These are phyloP conservation scores for Leptinotarsa texana DNA, from an alignment of 1,140 invertebrate species.

Conservation along the genomic window DNA sequence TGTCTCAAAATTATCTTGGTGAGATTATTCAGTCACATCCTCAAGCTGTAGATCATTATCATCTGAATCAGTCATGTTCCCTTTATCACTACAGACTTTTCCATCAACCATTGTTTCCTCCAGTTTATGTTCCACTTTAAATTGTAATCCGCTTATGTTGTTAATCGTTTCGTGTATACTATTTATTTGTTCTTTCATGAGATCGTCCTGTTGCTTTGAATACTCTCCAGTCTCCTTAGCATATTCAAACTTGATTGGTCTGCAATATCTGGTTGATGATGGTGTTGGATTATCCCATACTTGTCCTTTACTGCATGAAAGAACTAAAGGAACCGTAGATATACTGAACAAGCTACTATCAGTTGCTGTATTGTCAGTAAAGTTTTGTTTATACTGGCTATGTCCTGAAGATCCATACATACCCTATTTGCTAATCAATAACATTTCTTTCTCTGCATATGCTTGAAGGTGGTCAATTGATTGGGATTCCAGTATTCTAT, in stretches of 20 bases:
- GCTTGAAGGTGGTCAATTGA: background rate
- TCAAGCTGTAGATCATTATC: too few relatives aligned
- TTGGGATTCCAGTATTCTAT: conserved; percentile 18
- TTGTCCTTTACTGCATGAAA: conserved; percentile 25
- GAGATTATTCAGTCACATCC: too few relatives aligned
- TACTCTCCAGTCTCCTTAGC: conserved; percentile 41
- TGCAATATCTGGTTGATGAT: conserved; percentile 51
- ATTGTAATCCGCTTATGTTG: too few relatives aligned
- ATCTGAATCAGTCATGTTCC: too few relatives aligned
- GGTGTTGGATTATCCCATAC: conserved; percentile 51
- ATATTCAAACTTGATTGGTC: conserved; percentile 48
- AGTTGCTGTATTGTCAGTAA: conserved; percentile 34
- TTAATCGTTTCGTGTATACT: background rate
- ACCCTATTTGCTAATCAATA: conserved; percentile 49
- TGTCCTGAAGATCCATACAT: conserved; percentile 47
- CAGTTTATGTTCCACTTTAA: too few relatives aligned
- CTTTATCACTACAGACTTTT: too few relatives aligned
- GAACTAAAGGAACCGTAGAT: conserved; percentile 45
- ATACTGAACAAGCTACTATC: conserved; percentile 43
- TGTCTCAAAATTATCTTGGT: too few relatives aligned
- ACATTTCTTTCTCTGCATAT: conserved; percentile 29
- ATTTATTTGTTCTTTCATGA: background rate
- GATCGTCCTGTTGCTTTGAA: background rate
- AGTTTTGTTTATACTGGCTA: conserved; percentile 50
- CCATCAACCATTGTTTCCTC: too few relatives aligned